Conservation (phyloP, 53 echinoderm and acorn worm species). For the Stichopus horrens region DNA sequence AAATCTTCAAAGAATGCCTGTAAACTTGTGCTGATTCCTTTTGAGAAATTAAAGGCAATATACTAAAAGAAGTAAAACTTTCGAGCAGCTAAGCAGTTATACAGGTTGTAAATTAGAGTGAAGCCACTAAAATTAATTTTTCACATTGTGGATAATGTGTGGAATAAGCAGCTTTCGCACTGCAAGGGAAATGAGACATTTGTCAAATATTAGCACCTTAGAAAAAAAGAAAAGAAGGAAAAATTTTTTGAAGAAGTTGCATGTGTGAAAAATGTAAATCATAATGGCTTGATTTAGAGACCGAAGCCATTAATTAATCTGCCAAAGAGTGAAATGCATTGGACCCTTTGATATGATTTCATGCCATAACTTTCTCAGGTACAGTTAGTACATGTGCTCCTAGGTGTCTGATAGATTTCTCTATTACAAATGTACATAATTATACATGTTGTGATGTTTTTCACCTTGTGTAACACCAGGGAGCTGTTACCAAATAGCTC, state of each 20-base stretch:
- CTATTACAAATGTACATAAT: no score
- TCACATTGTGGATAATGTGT: background rate
- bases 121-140: constrained; percentile 2
- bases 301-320: background rate
- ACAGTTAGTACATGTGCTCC: no score
- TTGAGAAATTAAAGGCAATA: constrained; percentile 3
- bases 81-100: background rate
- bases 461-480: no score
- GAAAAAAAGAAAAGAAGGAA: background rate
- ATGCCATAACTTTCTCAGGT: background rate
- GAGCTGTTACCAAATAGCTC: no score
- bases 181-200: constrained; percentile 5
- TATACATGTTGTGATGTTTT: no score
- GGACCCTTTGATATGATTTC: background rate
- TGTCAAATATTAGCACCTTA: background rate
- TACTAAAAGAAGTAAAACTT: background rate
- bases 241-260: background rate
- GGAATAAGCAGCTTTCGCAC: background rate
- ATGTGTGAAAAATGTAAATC: constrained; percentile 3
- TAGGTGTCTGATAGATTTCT: no score
- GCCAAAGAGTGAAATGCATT: background rate
- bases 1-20: background rate
- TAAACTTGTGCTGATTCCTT: background rate
- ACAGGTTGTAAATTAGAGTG: background rate
- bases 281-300: constrained; percentile 2